phyloP scores from a whole-genome alignment of 1,140 invertebrate genomes.

The Apolygus lucorum region DNA sequence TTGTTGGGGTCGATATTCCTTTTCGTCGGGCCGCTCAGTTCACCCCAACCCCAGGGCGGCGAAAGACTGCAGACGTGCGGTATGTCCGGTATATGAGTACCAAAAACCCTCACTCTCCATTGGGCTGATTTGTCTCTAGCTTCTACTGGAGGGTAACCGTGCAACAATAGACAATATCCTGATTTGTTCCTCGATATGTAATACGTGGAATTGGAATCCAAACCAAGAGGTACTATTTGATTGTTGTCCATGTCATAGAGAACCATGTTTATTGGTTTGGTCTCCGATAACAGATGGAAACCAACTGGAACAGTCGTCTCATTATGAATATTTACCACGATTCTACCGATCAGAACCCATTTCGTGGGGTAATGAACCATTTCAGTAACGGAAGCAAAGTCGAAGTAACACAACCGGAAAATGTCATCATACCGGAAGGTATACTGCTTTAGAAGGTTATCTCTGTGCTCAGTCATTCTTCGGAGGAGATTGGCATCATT shows the following conservation, averaged over 20 bases:
- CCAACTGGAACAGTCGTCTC: not conserved
- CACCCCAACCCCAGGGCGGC: not conserved
- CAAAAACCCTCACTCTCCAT: not conserved
- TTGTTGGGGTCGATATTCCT: not conserved
- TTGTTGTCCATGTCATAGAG: conserved; percentile 7
- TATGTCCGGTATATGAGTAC: not conserved
- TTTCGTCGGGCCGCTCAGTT: not conserved
- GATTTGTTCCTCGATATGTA: not conserved
- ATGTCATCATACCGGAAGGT: conserved; percentile 1
- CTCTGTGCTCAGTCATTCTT: not conserved
- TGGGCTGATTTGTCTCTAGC: not conserved
- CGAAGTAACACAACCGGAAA: not conserved
- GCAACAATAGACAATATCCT: not conserved
- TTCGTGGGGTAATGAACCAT: not conserved
- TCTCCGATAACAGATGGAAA: not conserved
- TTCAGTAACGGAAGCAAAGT: not conserved
- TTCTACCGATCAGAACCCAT: not conserved
- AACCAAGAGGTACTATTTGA: not conserved
- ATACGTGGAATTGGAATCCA: not conserved
- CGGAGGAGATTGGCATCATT: not conserved
- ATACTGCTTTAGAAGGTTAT: not conserved
- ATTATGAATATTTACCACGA: not conserved
- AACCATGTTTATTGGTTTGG: not conserved
- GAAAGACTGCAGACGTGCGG: not conserved
- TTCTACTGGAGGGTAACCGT: not conserved